Evolutionary conservation across 1,140 invertebrate species (phyloP).

Genomic region (Pseudomyrmex flavicornis): DNA sequence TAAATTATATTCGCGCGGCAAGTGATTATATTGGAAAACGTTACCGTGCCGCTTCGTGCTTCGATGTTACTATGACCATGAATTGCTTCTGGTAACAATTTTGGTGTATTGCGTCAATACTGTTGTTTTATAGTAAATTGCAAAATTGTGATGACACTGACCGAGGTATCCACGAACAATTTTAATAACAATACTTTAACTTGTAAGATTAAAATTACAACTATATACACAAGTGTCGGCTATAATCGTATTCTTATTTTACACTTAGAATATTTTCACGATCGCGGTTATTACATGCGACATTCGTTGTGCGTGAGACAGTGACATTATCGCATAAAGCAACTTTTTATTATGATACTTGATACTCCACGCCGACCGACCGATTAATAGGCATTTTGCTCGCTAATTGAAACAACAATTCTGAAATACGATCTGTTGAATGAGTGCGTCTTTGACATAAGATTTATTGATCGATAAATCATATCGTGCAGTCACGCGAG

Average conservation of each 20-base stretch:
- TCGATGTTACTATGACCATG: slow-evolving; percentile 6
- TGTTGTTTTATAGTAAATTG: background rate
- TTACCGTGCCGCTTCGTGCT: background rate
- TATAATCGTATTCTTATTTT: no score
- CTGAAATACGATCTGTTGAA: slow-evolving; percentile 8
- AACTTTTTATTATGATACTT: slow-evolving; percentile 10
- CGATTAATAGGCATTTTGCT: slow-evolving; percentile 20
- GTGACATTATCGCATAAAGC: background rate
- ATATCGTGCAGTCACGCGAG: slow-evolving; percentile 18
- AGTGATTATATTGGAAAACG: slow-evolving; percentile 19
- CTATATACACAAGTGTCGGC: no score
- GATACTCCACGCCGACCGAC: background rate
- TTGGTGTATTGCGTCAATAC: background rate
- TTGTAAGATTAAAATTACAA: no score
- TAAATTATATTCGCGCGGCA: background rate
- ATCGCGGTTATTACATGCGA: background rate
- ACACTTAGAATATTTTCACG: background rate
- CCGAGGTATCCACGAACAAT: slow-evolving; percentile 25
- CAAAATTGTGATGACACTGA: no score
- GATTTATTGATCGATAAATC: slow-evolving; percentile 40
- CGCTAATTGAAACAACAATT: slow-evolving; percentile 33
- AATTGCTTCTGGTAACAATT: slow-evolving; percentile 15
- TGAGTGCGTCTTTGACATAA: slow-evolving; percentile 5
- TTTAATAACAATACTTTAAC: background rate
- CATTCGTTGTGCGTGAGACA: slow-evolving; percentile 13